phyloP scores from a whole-genome alignment of 2,888 invertebrate species.

The Amiota minor region DNA sequence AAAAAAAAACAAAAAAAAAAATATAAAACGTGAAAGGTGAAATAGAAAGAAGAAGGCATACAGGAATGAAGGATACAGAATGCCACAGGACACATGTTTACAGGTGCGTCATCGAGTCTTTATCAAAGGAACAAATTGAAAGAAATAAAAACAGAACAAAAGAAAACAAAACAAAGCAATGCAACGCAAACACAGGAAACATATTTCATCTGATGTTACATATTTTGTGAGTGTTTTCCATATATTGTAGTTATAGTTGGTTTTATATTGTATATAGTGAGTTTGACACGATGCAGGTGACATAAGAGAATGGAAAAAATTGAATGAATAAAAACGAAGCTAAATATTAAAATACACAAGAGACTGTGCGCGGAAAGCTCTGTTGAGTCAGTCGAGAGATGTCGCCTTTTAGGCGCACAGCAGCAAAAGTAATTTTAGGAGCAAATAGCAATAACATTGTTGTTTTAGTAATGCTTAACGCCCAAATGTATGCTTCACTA shows the following conservation, averaged over 20 bases:
- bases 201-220: no score
- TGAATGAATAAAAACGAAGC: slow-evolving; percentile 29
- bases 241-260: no score
- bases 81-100: slow-evolving; percentile 16
- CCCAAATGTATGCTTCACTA: slow-evolving; percentile 60
- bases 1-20: slow-evolving; percentile 28
- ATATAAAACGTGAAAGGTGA: background rate
- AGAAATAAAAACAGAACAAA: slow-evolving; percentile 43
- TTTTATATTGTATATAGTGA: no score
- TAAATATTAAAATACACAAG: slow-evolving; percentile 10
- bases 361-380: background rate
- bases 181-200: background rate
- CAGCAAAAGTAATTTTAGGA: slow-evolving; percentile 23
- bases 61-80: no score
- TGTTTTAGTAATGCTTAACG: slow-evolving; percentile 45
- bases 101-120: slow-evolving; percentile 37
- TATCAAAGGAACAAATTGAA: slow-evolving; percentile 39
- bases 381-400: slow-evolving; percentile 8
- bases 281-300: background rate
- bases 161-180: slow-evolving; percentile 44
- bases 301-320: slow-evolving; percentile 6
- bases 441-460: background rate
- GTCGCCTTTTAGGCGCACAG: slow-evolving; percentile 9
- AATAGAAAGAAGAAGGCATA: background rate
- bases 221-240: no score